phyloP scores from a whole-genome alignment of 2,797 vertebrate genomes.

The Enteromius viviparus region DNA sequence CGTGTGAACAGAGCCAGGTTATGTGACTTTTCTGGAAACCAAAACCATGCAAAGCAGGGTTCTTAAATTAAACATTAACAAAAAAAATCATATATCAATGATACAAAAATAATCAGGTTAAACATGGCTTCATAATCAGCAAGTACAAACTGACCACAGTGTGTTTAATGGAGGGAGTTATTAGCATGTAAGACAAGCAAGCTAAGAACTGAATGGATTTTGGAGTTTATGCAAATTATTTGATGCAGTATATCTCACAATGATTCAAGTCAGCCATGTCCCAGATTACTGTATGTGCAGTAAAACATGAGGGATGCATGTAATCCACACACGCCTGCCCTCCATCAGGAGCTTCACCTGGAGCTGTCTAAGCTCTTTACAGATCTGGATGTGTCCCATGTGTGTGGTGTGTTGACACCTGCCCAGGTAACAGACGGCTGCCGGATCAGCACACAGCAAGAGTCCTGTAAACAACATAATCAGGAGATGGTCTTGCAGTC shows the following conservation, averaged over 20 bases:
- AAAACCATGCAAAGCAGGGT: slow-evolving; percentile 3
- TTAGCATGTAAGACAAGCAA: not conserved
- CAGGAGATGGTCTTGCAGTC: not conserved
- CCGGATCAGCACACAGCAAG: slow-evolving; percentile 19
- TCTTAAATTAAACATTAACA: not conserved
- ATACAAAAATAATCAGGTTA: not conserved
- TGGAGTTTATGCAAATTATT: no score
- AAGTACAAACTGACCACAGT: not conserved
- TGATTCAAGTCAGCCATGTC: not conserved
- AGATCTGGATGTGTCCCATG: not conserved
- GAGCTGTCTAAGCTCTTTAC: not conserved
- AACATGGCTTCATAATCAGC: not conserved
- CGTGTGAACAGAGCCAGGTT: not conserved
- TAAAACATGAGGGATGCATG: not conserved
- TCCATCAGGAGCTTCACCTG: not conserved
- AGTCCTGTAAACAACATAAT: slow-evolving; percentile 1
- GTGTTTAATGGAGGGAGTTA: not conserved
- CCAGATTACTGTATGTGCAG: not conserved
- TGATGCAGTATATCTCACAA: not conserved
- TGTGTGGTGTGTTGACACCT: slow-evolving; percentile 17
- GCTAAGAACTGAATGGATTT: not conserved
- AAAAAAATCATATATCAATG: not conserved
- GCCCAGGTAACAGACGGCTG: slow-evolving; percentile 23
- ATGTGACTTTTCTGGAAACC: not conserved
- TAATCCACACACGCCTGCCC: not conserved